Base-by-base conservation (phyloP, 2,797 vertebrate species). In the Hephaestus fuliginosus region DNA sequence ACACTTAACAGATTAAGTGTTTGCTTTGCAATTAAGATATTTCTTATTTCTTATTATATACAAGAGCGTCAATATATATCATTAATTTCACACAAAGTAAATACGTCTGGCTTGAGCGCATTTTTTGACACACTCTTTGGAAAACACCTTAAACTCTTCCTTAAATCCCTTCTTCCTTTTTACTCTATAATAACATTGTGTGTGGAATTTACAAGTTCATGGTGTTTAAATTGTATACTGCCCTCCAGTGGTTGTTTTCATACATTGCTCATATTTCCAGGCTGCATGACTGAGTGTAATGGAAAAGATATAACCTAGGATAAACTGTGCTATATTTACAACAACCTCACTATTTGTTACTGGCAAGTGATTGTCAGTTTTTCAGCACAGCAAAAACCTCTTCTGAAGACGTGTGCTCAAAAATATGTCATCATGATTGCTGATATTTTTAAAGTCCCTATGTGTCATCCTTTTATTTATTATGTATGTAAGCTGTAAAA, bases 191-290 rank as follows among this genome's bases (percentile, higher is more conserved):
- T 57, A 66, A 53, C 7, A 49, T 13, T 43, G 20, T 74, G 39
- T 69, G 3, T 52, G 74, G 70, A 73, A 83, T 48, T 36, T 28
- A 30, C 3, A 52, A 5, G 55, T 56, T 60, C 49, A 81, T 70
- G 60, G 53, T 66, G 80, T 74, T 66, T 60, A 89, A 71, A 84
- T 58, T 87, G 67, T 80, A 72, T 83, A 80, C 87, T 92, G 93
- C 91, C 95, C 93, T 94, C 95, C 84, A 85, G 95, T 95, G 95
- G 94, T 85, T 62, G 11, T 84, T 87, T 70, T n/a, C 7, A 17
- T 55, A 44, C 62, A 92, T 83, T 86, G 76, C 84, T 70, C 18
- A 33, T 55, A 5, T 20, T 80, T 41, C 52, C 60, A 28, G 13
- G 2, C 41, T 53, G 8, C 39, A 61, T 52, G 12, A 4, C 18